Evolutionary conservation across 2,113 vertebrate genomes (phyloP).

Genomic region (Gobio gobio): DNA sequence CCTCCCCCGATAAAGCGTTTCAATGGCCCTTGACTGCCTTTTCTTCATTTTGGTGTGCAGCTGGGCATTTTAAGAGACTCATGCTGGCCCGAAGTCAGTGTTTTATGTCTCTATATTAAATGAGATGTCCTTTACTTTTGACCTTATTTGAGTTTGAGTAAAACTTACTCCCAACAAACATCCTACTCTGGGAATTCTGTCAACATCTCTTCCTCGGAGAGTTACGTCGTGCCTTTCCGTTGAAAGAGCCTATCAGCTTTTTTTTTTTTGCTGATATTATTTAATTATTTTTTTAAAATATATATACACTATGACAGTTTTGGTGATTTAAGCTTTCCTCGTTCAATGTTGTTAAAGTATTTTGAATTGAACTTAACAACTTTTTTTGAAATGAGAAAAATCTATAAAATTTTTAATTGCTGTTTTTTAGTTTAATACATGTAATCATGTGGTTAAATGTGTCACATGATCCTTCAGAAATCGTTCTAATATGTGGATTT

Average conservation of each 20-base stretch:
- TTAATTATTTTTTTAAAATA: background rate
- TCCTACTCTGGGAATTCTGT: background rate
- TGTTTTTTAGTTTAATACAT: too few relatives aligned
- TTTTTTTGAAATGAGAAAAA: background rate
- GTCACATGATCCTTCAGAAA: background rate
- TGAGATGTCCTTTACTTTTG: constrained; percentile 41
- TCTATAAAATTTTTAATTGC: too few relatives aligned
- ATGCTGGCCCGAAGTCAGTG: background rate
- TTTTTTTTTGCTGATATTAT: background rate
- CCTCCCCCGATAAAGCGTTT: constrained; percentile 35
- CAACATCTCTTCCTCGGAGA: background rate
- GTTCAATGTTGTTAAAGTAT: background rate
- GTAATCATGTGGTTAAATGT: background rate
- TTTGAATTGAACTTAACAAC: background rate
- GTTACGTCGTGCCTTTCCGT: too few relatives aligned
- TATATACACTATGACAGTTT: background rate
- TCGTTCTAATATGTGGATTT: background rate
- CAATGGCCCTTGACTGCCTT: constrained; percentile 41
- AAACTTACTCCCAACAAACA: constrained; percentile 18
- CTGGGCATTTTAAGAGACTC: constrained; percentile 30
- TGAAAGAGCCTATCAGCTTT: background rate
- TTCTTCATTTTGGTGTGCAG: constrained; percentile 36
- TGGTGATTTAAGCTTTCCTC: background rate
- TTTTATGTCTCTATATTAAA: constrained; percentile 46
- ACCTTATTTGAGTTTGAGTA: constrained; percentile 27